Conservation (phyloP, 2,888 invertebrate species). For the Panzeria rudis region DNA sequence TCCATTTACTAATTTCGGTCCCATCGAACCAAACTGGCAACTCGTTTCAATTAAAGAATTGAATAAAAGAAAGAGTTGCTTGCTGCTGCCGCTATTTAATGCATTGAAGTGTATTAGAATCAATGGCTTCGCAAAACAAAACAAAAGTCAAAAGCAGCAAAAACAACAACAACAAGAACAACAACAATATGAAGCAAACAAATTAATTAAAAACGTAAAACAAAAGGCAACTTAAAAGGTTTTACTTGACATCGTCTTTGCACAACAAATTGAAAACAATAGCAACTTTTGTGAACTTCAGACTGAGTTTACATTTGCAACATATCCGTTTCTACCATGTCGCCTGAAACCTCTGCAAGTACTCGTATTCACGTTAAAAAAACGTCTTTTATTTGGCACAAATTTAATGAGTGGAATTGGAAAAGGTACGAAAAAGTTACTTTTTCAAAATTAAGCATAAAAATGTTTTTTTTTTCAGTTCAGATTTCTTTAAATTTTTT, state of each 20-base stretch:
- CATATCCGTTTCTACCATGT: neutral
- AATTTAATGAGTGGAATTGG: neutral
- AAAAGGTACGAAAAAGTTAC: neutral
- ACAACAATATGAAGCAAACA: slow-evolving; percentile 58
- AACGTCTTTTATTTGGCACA: neutral
- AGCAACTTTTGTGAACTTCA: slow-evolving; percentile 33
- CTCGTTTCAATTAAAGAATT: neutral
- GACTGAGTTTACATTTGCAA: slow-evolving; percentile 17
- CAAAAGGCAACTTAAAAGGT: slow-evolving; percentile 71
- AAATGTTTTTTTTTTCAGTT: too few relatives aligned
- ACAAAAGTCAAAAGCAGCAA: slow-evolving; percentile 32
- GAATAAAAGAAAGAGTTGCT: slow-evolving; percentile 46
- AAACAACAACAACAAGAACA: slow-evolving; percentile 7
- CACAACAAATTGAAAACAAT: slow-evolving; percentile 60
- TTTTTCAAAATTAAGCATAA: neutral
- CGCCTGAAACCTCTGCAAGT: neutral
- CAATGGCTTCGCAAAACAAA: slow-evolving; percentile 55
- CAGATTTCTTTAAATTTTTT: too few relatives aligned
- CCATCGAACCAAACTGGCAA: neutral
- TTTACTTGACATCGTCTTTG: slow-evolving; percentile 61
- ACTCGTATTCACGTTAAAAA: neutral
- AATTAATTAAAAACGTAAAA: slow-evolving; percentile 71
- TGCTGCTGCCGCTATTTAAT: slow-evolving; percentile 37
- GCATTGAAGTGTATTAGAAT: slow-evolving; percentile 44
- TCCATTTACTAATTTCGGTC: neutral